A percentile compares a stretch with the other conserved stretches of the same genome.
phyloP scores from a whole-genome alignment of 2,797 vertebrate genomes.

The Eleutherodactylus coqui region DNA sequence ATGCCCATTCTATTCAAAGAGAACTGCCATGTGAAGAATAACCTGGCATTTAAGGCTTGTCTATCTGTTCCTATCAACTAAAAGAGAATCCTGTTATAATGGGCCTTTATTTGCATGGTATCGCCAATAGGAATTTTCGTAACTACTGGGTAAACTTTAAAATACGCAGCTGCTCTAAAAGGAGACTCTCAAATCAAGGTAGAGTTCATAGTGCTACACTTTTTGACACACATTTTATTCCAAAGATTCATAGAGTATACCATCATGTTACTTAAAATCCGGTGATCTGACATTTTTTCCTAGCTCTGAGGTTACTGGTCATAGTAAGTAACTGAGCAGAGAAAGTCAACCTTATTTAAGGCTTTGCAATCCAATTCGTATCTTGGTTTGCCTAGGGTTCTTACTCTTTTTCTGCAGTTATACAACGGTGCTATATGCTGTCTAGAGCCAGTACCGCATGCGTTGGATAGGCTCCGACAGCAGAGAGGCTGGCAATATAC shows the following conservation, averaged over 20 bases:
- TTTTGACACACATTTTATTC: background rate
- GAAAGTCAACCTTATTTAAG: background rate
- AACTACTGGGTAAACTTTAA: conserved; percentile 26
- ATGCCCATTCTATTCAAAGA: conserved; percentile 54
- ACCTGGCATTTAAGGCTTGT: conserved; percentile 53
- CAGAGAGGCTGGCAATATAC: too few species aligned
- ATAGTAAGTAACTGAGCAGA: background rate
- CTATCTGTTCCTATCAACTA: conserved; percentile 58
- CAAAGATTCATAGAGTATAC: background rate
- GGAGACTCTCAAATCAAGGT: background rate
- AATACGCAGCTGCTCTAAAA: conserved; percentile 13
- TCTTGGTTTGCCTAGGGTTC: too few species aligned
- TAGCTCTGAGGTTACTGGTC: too few species aligned
- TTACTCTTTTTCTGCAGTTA: too few species aligned
- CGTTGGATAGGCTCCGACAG: too few species aligned
- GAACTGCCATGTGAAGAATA: conserved; percentile 50
- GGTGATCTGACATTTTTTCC: background rate
- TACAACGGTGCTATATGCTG: too few species aligned
- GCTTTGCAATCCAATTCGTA: too few species aligned
- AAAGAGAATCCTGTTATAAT: conserved; percentile 37
- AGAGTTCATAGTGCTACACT: background rate
- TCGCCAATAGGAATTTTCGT: conserved; percentile 15
- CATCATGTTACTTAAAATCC: background rate
- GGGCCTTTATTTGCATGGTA: conserved; percentile 25
- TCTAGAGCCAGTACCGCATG: too few species aligned